A percentile compares a stretch with the other conserved stretches of the same genome.
Conservation (phyloP, 2,888 invertebrate genomes). For the Heteropelma amictum region DNA sequence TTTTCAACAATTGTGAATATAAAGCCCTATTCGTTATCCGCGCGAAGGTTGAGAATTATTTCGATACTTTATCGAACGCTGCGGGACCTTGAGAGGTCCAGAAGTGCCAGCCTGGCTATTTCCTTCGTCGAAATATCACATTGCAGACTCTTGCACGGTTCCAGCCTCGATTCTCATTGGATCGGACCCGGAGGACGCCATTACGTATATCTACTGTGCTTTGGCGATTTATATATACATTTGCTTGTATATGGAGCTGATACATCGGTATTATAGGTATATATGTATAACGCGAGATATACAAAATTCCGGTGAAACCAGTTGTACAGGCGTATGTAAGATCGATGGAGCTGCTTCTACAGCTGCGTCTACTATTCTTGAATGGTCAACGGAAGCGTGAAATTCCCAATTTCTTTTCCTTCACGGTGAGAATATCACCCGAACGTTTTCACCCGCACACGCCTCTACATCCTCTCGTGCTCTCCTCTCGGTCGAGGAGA, state of each 20-base stretch:
- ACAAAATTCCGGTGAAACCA: conserved; percentile 33
- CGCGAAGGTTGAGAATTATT: not conserved
- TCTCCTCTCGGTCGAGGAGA: conserved; percentile 23
- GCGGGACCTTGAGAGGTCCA: conserved; percentile 1
- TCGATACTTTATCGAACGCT: not conserved
- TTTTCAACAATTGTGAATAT: not conserved
- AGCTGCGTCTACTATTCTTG: conserved; percentile 49
- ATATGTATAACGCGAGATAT: not conserved
- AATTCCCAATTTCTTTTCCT: conserved; percentile 76
- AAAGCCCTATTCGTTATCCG: not conserved
- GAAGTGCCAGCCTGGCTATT: not conserved
- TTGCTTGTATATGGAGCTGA: too few species aligned
- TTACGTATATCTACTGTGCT: not conserved
- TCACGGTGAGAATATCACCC: conserved; percentile 65
- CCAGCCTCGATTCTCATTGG: conserved; percentile 2
- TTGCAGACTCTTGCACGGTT: not conserved
- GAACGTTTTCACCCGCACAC: conserved; percentile 44
- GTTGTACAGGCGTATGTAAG: conserved; percentile 31
- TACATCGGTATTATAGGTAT: not conserved
- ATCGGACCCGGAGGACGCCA: conserved; percentile 17
- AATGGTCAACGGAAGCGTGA: conserved; percentile 75
- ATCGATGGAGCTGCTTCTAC: conserved; percentile 38
- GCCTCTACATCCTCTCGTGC: conserved; percentile 40
- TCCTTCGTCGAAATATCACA: conserved; percentile 29
- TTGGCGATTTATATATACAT: not conserved